A percentile compares a stretch with the other conserved stretches of the same genome.
These are phyloP conservation scores for Chiroxiphia lanceolata DNA, from an alignment of 2,797 vertebrate genomes.

Conservation along the genomic window DNA sequence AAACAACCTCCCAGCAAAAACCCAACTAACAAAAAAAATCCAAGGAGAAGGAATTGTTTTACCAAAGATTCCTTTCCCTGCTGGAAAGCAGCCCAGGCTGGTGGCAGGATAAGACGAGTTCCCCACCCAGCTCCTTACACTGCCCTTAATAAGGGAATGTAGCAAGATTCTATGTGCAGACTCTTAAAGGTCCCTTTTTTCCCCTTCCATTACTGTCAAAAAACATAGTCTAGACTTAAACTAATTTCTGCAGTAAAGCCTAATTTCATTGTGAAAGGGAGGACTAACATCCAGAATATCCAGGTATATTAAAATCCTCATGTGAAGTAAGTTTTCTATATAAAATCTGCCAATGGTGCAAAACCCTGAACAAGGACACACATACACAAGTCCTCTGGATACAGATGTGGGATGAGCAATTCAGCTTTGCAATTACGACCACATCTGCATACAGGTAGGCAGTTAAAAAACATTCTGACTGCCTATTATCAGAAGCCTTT, in stretches of 20 bases:
- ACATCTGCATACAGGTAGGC: neutral
- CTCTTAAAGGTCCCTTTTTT: neutral
- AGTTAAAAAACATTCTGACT: neutral
- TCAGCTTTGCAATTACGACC: neutral
- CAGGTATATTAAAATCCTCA: neutral
- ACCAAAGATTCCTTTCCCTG: neutral
- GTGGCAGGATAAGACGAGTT: neutral
- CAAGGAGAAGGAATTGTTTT: neutral
- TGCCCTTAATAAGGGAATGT: neutral
- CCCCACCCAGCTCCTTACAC: neutral
- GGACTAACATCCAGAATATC: neutral
- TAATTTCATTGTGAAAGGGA: neutral
- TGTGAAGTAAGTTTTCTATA: neutral
- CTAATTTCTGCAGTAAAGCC: neutral
- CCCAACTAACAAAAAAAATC: neutral
- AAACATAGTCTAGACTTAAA: neutral
- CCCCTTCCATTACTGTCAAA: neutral
- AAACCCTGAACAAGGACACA: neutral
- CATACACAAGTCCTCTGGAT: neutral
- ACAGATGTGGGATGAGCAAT: neutral
- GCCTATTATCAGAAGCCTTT: neutral
- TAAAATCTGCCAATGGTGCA: neutral
- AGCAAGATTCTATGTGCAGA: neutral
- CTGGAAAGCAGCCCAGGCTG: neutral
- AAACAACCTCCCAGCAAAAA: neutral